phyloP scores from a whole-genome alignment of 2,113 vertebrate genomes.

The Serinus canaria region DNA sequence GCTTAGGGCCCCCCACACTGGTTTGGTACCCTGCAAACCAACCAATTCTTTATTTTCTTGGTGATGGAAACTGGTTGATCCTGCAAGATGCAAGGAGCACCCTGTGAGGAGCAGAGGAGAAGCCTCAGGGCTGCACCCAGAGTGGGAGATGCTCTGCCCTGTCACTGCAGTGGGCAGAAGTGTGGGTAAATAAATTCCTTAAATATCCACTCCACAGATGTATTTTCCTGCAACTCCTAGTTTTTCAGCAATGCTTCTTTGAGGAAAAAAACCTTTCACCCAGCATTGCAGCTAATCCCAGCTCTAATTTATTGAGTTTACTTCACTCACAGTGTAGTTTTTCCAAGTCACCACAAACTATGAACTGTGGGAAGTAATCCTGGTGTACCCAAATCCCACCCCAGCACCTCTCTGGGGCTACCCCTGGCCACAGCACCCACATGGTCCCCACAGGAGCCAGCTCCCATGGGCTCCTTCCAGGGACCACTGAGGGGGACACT shows the following conservation, averaged over 20 bases:
- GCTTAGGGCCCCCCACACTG: neutral
- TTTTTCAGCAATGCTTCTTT: neutral
- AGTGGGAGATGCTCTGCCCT: no score
- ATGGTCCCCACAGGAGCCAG: neutral
- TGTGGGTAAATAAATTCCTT: accelerated
- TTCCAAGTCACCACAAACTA: neutral
- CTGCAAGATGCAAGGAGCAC: neutral
- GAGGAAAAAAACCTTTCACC: neutral
- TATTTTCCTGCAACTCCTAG: neutral
- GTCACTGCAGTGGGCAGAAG: neutral
- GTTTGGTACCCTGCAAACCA: neutral
- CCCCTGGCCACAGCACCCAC: neutral
- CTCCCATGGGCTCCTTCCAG: neutral
- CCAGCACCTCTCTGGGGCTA: neutral
- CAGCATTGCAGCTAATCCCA: neutral
- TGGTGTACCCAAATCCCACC: neutral
- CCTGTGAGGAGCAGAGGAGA: neutral
- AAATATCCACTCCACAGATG: neutral
- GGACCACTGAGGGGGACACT: neutral
- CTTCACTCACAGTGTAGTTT: neutral
- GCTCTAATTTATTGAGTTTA: neutral
- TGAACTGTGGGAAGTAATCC: neutral
- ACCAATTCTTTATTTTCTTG: neutral
- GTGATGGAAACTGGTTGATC: neutral
- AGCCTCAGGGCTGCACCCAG: neutral